Conservation (phyloP, 92 coral and sea anemone genomes). For the Palythoa caribaeorum region DNA sequence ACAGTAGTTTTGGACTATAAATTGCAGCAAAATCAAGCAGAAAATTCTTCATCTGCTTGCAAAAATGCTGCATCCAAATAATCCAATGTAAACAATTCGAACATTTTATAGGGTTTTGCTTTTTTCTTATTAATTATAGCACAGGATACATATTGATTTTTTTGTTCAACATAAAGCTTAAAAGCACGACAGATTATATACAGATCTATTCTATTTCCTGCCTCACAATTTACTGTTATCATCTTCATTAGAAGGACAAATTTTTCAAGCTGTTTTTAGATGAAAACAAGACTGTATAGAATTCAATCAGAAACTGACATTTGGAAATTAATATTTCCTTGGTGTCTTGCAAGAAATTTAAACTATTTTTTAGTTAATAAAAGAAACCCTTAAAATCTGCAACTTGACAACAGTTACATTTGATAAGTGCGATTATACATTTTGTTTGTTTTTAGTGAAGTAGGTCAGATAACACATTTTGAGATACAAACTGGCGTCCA, state of each 20-base stretch:
- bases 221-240: neutral
- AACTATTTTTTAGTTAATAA: too few species aligned
- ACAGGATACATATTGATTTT: neutral
- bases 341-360: too few species aligned
- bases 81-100: neutral
- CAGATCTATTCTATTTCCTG: conserved; percentile 3
- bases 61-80: neutral
- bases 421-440: too few species aligned
- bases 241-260: neutral
- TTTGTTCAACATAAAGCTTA: neutral
- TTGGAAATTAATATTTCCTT: too few species aligned
- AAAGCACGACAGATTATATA: neutral
- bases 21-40: neutral
- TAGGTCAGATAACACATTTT: too few species aligned
- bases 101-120: neutral
- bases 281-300: neutral
- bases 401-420: too few species aligned
- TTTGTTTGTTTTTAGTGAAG: too few species aligned
- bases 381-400: too few species aligned
- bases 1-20: too few species aligned
- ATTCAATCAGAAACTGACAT: neutral
- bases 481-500: too few species aligned
- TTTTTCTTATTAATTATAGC: neutral
- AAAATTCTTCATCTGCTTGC: neutral
- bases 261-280: neutral